Base-by-base conservation (phyloP, 1,140 invertebrate genomes). In the Drosophila miranda region DNA sequence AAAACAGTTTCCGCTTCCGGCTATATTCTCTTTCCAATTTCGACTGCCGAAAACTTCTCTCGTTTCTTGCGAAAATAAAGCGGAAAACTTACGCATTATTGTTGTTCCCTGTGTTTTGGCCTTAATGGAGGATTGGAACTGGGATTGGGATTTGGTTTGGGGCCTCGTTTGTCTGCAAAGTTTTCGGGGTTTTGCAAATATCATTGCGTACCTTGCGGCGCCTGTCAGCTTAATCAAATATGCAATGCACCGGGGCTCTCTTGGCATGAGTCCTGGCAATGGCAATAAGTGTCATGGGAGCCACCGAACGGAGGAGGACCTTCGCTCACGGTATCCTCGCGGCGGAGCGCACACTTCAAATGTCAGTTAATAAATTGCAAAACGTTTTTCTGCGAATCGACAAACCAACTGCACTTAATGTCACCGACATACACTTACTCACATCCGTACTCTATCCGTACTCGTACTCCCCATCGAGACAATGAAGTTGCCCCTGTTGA, bases 341-440 rank as follows among this genome's bases (percentile, higher is more conserved):
- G 30, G 30, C 30, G 38, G 50, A 13, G 50, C 30, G 43, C 55
- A 28, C 55, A 77, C 75, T 77, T 77, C 71, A 78, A 75, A 78
- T 75, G 75, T 75, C 75, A 78, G 72, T 78, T 78, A 78, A 78
- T 78, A 78, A 78, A 78, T 75, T 75, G 75, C 67, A 78, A 78
- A 78, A 78, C 75, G 75, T 78, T 78, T 77, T 77, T 77, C 75
- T 70, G 60, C 64, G 71, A 77, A 77, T 77, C 71, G 75, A 77
- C 75, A 70, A 75, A 71, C 67, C 66, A 71, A 71, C 75, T 78
- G 75, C 72, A 75, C 75, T 78, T 75, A 78, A 78, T 78, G 75
- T 75, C 75, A 75, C 34, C 57, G 61, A 75, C 72, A 78, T 34
- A 55, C 34, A 59, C 49, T 30, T 43, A 13, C 41, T 42, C 38